phyloP scores from a whole-genome alignment of 2,888 invertebrate species.

The Patella pellucida region DNA sequence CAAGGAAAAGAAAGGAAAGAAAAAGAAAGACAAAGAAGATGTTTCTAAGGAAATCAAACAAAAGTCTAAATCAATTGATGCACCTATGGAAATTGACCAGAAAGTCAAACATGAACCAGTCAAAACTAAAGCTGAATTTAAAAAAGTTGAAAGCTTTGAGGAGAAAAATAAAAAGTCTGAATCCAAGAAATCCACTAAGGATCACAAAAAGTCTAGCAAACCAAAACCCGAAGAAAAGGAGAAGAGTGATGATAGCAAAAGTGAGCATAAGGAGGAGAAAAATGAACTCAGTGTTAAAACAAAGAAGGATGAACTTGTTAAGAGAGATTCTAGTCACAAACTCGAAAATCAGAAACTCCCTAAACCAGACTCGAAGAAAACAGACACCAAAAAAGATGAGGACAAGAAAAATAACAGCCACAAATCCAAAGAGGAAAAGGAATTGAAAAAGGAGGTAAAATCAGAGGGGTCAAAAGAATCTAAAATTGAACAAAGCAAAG shows the following conservation, averaged over 20 bases:
- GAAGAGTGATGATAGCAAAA: conserved; percentile 23
- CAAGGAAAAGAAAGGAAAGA: conserved; percentile 18
- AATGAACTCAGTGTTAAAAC: conserved; percentile 17
- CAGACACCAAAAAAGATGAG: conserved; percentile 27
- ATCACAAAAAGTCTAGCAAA: conserved; percentile 28
- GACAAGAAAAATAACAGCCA: conserved; percentile 26
- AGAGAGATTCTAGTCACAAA: conserved; percentile 2
- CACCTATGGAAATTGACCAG: background rate
- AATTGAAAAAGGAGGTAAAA: conserved; percentile 9
- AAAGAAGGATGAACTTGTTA: conserved; percentile 12
- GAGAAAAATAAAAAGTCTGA: conserved; percentile 31
- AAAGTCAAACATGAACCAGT: conserved; percentile 13
- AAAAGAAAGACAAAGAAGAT: conserved; percentile 22
- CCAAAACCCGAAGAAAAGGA: conserved; percentile 23
- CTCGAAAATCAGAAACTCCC: background rate
- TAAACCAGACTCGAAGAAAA: too few species aligned
- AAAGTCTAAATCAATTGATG: conserved; percentile 18
- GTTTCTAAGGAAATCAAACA: conserved; percentile 22
- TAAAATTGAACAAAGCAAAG: background rate
- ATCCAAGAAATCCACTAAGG: conserved; percentile 27
- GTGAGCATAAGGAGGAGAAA: conserved; percentile 31
- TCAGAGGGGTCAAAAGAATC: conserved; percentile 13
- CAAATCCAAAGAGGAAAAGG: conserved; percentile 12
- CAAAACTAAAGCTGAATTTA: conserved; percentile 10
- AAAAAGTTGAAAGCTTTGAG: conserved; percentile 26